These are phyloP conservation scores for Arizona elegans DNA, from an alignment of 2,113 vertebrate genomes.

Conservation along the genomic window DNA sequence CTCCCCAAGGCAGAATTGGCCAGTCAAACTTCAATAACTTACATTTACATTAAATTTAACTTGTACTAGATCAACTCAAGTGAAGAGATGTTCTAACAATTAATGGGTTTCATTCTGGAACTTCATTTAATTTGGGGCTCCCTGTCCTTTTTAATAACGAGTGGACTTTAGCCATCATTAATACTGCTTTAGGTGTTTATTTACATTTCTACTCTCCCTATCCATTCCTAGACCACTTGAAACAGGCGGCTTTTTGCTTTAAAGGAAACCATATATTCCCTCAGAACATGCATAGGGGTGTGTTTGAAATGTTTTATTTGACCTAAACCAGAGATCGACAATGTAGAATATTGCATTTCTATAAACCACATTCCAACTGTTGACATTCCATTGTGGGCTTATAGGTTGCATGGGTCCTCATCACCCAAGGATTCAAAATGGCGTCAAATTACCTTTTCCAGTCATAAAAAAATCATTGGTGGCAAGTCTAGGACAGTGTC, in stretches of 20 bases:
- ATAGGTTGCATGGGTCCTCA: background rate
- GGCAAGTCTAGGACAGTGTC: background rate
- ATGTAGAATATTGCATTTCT: background rate
- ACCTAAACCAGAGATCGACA: background rate
- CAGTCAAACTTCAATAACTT: background rate
- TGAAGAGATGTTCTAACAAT: background rate
- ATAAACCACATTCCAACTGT: background rate
- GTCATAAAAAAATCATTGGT: background rate
- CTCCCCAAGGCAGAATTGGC: background rate
- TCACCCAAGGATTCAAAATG: background rate
- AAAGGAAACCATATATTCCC: background rate
- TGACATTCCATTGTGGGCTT: background rate
- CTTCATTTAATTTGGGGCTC: background rate
- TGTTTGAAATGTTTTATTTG: background rate
- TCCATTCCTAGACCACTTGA: background rate
- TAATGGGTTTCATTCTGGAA: background rate
- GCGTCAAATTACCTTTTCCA: background rate
- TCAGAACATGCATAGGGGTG: background rate
- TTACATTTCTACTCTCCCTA: background rate
- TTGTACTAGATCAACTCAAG: background rate
- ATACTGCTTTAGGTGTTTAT: background rate
- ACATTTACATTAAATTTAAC: background rate
- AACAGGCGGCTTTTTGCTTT: background rate
- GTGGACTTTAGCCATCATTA: background rate
- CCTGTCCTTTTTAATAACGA: background rate